A percentile compares a stretch with the other conserved stretches of the same genome.
These are phyloP conservation scores for Hylia prasina DNA, from an alignment of 2,113 vertebrate species.

Conservation along the genomic window DNA sequence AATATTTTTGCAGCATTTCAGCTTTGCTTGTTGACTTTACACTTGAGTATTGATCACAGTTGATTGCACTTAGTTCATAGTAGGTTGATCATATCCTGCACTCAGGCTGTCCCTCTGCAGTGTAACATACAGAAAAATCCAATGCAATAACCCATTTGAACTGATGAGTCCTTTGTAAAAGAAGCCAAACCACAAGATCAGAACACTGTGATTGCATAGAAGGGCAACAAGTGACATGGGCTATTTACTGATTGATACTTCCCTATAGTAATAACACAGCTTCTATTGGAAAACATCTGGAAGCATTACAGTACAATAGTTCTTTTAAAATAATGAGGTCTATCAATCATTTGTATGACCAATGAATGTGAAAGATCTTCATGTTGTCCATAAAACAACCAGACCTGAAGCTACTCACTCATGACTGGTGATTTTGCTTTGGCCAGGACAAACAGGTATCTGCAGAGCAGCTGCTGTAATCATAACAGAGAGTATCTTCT, in stretches of 20 bases:
- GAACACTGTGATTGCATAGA: background rate
- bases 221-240: constrained; percentile 8
- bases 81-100: background rate
- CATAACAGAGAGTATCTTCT: constrained; percentile 17
- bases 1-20: background rate
- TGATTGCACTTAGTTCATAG: background rate
- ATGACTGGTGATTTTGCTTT: constrained; percentile 38
- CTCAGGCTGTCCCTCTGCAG: background rate
- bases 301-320: constrained; percentile 20
- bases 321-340: constrained; percentile 55
- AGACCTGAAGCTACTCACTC: constrained; percentile 17
- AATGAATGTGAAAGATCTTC: constrained; percentile 38
- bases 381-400: constrained; percentile 41
- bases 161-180: constrained; percentile 21
- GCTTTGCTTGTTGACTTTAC: background rate
- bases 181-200: constrained; percentile 43
- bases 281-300: constrained; percentile 57
- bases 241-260: constrained; percentile 54
- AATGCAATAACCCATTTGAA: background rate
- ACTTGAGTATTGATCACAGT: background rate
- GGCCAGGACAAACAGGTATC: constrained; percentile 55
- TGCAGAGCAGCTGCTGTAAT: constrained; percentile 60
- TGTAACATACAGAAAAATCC: background rate
- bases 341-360: constrained; percentile 43
- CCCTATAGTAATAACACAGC: background rate